A percentile compares a stretch with the other conserved stretches of the same genome.
These are phyloP conservation scores for Enteromius mattozi DNA, from an alignment of 2,797 vertebrate species.

Conservation along the genomic window DNA sequence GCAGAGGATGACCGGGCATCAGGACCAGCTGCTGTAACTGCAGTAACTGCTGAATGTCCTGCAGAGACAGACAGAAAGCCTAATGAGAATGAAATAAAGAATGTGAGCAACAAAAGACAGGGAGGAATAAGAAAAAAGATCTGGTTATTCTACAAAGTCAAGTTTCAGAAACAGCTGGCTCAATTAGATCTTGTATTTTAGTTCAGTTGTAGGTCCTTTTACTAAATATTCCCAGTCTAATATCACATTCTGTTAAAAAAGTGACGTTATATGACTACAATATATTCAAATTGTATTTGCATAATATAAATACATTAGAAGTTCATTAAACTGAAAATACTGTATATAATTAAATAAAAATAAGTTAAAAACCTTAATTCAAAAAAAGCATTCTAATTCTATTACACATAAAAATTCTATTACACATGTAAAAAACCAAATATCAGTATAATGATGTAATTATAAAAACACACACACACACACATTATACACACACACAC, in stretches of 20 bases:
- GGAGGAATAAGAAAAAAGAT: not conserved
- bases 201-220: not conserved
- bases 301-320: not conserved
- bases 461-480: not conserved
- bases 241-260: not conserved
- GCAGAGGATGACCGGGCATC: conserved; percentile 88
- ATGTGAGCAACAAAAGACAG: conserved; percentile 7
- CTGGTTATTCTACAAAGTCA: not conserved
- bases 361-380: not conserved
- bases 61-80: conserved; percentile 32
- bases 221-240: not conserved
- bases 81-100: not conserved
- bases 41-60: conserved; percentile 93
- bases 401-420: no score
- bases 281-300: not conserved
- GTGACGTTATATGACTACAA: not conserved
- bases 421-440: not conserved
- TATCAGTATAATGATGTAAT: not conserved
- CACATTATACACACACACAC: no score
- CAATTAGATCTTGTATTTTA: not conserved
- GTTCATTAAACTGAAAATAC: not conserved
- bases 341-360: not conserved
- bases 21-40: conserved; percentile 92
- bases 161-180: not conserved
- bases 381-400: not conserved